Base-by-base conservation (phyloP, 2,113 vertebrate species). In the Marmota flaviventris region DNA sequence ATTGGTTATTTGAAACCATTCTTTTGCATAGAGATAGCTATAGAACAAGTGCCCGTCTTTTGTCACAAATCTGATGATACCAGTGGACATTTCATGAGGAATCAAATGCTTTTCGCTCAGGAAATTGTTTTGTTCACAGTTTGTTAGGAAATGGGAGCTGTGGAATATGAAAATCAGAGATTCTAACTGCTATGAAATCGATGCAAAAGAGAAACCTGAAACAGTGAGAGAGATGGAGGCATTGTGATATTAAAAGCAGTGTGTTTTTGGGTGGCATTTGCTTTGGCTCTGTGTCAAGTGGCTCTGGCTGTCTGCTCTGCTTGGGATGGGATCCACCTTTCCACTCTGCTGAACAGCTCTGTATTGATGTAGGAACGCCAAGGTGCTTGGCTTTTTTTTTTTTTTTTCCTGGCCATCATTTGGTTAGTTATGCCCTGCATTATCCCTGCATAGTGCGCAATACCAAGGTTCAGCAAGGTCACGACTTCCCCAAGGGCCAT, bases 61-160 rank as follows among this genome's bases (percentile, higher is more conserved):
- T 79, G 72, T 77, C 73, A 95, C 20, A 84, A 39, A 95, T 85
- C 34, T 51, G 25, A 73, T 67, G 29, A 88, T 61, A 70, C 61
- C 2, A 4, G 37, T 39, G 48, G 32, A 53, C n/a, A 63, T 67
- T 79, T 89, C 48, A 61, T 85, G 10, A 9, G 45, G 56, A 96
- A 81, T 93, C 53, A 91, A 94, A 93, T 78, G 25, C 78, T 95
- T 96, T 95, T 89, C 20, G 65, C 37, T 95, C 16, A 82, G 73
- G 32, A 86, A 89, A 61, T 70, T n/a, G 42, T 82, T 94, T 70
- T 84, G 42, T 79, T 97, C 82, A 89, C 29, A 90, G 82, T 90
- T 95, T 75, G 16, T 83, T 95, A 89, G 27, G 34, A 94, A 82
- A 93, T 27, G 85, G 87, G 42, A 94, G 39, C 72, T 85, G 17